Conservation (phyloP, 2,797 vertebrate species). For the Sebastolobus alascanus region DNA sequence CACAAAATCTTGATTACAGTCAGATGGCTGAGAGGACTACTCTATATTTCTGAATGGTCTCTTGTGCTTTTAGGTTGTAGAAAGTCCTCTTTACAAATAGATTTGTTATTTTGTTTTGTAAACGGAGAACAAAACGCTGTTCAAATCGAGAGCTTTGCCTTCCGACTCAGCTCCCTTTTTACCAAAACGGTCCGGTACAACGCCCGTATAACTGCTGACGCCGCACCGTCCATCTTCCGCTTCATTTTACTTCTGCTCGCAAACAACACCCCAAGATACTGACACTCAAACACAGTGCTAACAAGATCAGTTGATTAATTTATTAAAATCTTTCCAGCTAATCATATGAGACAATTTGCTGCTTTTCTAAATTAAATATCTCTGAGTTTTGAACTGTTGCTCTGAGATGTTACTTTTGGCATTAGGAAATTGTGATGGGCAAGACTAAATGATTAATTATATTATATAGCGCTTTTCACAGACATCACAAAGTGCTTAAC, state of each 20-base stretch:
- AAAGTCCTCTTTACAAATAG: neutral
- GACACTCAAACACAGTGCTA: neutral
- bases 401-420: neutral
- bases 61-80: neutral
- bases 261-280: no score
- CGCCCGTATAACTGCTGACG: no score
- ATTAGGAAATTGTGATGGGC: fast-evolving
- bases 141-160: no score
- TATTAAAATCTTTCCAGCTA: neutral
- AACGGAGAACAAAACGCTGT: no score
- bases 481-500: no score
- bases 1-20: neutral
- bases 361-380: neutral
- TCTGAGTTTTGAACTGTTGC: neutral
- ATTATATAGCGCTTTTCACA: no score
- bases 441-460: neutral
- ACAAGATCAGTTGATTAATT: neutral
- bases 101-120: neutral
- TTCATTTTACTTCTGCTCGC: no score
- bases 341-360: neutral
- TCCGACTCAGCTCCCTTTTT: no score
- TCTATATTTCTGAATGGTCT: neutral
- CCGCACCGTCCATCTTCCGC: no score
- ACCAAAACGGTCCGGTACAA: no score
- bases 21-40: neutral